These are phyloP conservation scores for Tupaia tana DNA, from an alignment of 2,113 vertebrate species.

Conservation along the genomic window DNA sequence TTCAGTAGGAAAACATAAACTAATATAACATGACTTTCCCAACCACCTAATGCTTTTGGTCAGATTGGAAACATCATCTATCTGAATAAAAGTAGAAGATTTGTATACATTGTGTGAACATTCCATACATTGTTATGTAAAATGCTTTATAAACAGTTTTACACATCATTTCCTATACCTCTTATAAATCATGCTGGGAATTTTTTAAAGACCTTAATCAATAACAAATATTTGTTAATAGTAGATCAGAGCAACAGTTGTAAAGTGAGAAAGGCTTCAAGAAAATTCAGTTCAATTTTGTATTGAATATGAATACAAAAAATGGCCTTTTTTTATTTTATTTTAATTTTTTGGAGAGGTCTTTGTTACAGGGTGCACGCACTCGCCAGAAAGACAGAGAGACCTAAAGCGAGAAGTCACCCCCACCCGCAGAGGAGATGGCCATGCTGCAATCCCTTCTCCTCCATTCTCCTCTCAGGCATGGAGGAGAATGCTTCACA, in stretches of 20 bases:
- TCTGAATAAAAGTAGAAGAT: not conserved
- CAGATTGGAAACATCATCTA: no score
- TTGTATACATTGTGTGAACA: not conserved
- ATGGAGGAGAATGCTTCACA: no score
- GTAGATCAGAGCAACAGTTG: not conserved
- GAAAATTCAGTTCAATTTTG: not conserved
- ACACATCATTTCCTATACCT: not conserved
- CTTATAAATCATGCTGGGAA: not conserved
- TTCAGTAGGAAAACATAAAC: no score
- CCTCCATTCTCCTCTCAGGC: no score
- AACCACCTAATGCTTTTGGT: no score
- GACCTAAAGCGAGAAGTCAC: no score
- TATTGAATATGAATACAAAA: not conserved
- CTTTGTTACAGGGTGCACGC: no score
- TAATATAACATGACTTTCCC: no score
- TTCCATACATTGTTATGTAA: not conserved
- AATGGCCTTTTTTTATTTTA: not conserved
- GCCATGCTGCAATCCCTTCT: no score
- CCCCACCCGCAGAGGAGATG: no score
- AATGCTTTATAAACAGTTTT: not conserved
- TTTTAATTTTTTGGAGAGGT: no score
- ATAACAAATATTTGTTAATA: not conserved
- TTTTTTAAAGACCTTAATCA: not conserved
- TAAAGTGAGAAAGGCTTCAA: not conserved
- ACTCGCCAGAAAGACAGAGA: no score